Percentiles rank a stretch among this genome's conserved stretches.
phyloP scores from a whole-genome alignment of 2,797 vertebrate genomes.

The Acanthiza pusilla region DNA sequence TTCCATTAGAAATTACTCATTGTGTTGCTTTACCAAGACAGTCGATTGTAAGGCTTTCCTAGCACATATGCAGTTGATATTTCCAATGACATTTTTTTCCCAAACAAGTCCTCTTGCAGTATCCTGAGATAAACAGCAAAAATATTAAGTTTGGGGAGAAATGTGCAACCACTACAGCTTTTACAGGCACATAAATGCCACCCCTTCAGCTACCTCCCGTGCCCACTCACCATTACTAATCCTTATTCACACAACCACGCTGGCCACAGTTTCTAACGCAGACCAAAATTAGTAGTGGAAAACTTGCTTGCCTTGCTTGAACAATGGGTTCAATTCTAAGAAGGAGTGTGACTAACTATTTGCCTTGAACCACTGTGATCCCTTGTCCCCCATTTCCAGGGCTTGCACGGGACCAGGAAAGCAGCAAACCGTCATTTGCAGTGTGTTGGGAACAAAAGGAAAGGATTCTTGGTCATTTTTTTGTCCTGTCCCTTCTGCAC shows the following conservation, averaged over 20 bases:
- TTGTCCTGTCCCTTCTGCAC: background rate
- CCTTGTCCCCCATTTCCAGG: background rate
- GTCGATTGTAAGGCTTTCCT: background rate
- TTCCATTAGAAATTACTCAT: background rate
- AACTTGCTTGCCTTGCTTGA: background rate
- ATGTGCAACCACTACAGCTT: background rate
- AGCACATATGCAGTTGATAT: background rate
- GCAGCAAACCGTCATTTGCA: background rate
- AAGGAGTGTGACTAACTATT: conserved; percentile 2
- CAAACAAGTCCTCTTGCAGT: background rate
- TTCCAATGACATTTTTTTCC: background rate
- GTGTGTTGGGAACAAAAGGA: background rate
- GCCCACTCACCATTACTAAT: background rate
- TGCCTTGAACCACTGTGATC: background rate
- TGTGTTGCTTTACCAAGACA: background rate
- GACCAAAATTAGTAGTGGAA: background rate
- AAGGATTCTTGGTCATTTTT: background rate
- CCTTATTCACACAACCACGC: background rate
- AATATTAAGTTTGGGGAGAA: background rate
- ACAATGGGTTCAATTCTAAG: background rate
- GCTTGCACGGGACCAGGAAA: background rate
- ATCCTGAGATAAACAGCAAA: background rate
- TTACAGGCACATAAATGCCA: background rate
- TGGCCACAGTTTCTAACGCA: background rate
- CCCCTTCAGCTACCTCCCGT: background rate